Percentiles rank a stretch among this genome's conserved stretches.
phyloP scores from a whole-genome alignment of 2,113 vertebrate species.

The Elephas maximus region DNA sequence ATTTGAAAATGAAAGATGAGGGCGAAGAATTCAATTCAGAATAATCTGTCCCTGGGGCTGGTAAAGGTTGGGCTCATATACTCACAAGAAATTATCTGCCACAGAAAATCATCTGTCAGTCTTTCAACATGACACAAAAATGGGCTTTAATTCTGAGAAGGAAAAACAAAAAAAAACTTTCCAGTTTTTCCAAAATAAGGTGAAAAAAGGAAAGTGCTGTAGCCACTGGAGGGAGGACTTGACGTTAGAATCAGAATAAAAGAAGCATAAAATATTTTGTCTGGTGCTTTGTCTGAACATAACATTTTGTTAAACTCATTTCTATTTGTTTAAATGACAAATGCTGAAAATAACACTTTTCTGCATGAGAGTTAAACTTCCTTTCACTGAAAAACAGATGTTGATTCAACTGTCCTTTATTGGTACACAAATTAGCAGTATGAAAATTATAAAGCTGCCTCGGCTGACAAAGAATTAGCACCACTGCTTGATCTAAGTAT shows the following conservation, averaged over 20 bases:
- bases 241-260: conserved; percentile 82
- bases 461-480: conserved; percentile 66
- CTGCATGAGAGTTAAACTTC: conserved; percentile 69
- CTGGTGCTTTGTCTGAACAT: conserved; percentile 75
- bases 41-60: conserved; percentile 12
- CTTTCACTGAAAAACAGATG: conserved; percentile 77
- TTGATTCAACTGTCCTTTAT: conserved; percentile 67
- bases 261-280: conserved; percentile 71
- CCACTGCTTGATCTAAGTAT: conserved; percentile 25
- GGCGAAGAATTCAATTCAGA: conserved; percentile 14
- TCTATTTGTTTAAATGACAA: conserved; percentile 83
- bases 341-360: conserved; percentile 77
- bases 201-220: conserved; percentile 70
- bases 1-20: conserved; percentile 54
- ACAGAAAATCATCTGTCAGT: conserved; percentile 30
- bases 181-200: conserved; percentile 39
- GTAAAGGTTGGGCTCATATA: conserved; percentile 5
- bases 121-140: conserved; percentile 51
- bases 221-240: conserved; percentile 86
- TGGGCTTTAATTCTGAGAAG: conserved; percentile 31
- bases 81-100: conserved; percentile 25
- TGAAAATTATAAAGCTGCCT: conserved; percentile 73
- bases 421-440: conserved; percentile 71
- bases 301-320: conserved; percentile 78
- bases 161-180: background rate